Base-by-base conservation (phyloP, 2,113 vertebrate genomes). In the Reinhardtius hippoglossoides region DNA sequence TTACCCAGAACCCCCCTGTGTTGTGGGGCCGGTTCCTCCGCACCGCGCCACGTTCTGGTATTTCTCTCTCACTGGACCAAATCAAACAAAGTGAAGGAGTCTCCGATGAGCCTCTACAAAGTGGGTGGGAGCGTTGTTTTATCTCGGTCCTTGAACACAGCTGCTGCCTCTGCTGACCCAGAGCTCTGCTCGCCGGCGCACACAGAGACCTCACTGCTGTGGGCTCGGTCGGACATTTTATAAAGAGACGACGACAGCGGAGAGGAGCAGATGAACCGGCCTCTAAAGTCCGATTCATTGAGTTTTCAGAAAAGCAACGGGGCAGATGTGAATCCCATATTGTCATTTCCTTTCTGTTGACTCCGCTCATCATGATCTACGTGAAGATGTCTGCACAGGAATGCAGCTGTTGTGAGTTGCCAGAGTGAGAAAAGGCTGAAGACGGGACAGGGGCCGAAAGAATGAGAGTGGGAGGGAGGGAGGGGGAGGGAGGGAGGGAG, bases 91-190 rank as follows among this genome's bases (percentile, higher is more conserved):
- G 27, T 40, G 1, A 46, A 71, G 15, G 8, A 23, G 42, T 86
- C 78, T 76, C 81, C 40, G 18, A 58, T 40, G 63, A 42, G 67
- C 20, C 52, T 74, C 15, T 48, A 2, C 6, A 15, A 46, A 56
- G 64, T 52, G 72, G 69, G 72, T 77, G 80, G 76, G 40, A 76
- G 70, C 55, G 40, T 71, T 64, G 12, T 50, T 50, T 18, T 50
- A 50, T 50, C 15, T 50, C 54, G 15, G 80, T 71, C 71, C 71
- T 80, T 69, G 68, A 82, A 67, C 66, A n/a, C 83, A 86, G 85
- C 85, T 84, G 82, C 71, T 50, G 60, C 37, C 8, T 8, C 37
- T 40, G 37, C 31, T 31, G 31, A 31, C 31, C 31, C 31, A 31
- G 31, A 31, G 31, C 31, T 31, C 31, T 7, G 31, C 31, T 31